phyloP scores from a whole-genome alignment of 2,888 invertebrate species.

The Chalcis sispes region DNA sequence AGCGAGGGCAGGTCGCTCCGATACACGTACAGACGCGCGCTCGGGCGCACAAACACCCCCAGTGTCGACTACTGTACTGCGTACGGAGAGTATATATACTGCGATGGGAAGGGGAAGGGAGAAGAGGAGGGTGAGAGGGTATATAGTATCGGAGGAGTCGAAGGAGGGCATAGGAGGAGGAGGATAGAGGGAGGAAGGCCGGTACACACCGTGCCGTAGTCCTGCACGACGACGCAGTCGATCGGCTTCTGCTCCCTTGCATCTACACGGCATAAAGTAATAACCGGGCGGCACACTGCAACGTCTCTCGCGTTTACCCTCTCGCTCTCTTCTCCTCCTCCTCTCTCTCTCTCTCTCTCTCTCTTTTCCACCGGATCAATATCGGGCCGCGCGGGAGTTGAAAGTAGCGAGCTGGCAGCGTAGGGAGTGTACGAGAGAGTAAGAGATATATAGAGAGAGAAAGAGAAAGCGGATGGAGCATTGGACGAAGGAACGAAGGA shows the following conservation, averaged over 20 bases:
- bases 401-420: slow-evolving; percentile 63
- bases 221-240: slow-evolving; percentile 47
- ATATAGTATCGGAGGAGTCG: slow-evolving; percentile 22
- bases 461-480: slow-evolving; percentile 55
- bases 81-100: no score
- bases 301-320: slow-evolving; percentile 58
- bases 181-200: neutral
- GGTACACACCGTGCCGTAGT: slow-evolving; percentile 24
- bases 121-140: neutral
- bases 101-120: no score
- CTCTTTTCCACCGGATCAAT: slow-evolving; percentile 67
- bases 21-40: neutral
- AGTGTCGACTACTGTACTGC: no score
- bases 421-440: no score
- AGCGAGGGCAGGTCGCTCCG: no score
- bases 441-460: slow-evolving; percentile 15
- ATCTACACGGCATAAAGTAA: slow-evolving; percentile 63
- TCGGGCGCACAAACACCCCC: neutral
- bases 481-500: slow-evolving; percentile 61
- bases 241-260: slow-evolving; percentile 50
- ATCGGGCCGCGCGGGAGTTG: slow-evolving; percentile 66
- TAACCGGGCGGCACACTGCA: slow-evolving; percentile 64
- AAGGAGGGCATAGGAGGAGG: slow-evolving; percentile 19
- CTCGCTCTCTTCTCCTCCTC: neutral
- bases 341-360: slow-evolving; percentile 27